Percentiles rank a stretch among this genome's conserved stretches.
phyloP scores from a whole-genome alignment of 2,888 invertebrate species.

The Crepidodera aurea region DNA sequence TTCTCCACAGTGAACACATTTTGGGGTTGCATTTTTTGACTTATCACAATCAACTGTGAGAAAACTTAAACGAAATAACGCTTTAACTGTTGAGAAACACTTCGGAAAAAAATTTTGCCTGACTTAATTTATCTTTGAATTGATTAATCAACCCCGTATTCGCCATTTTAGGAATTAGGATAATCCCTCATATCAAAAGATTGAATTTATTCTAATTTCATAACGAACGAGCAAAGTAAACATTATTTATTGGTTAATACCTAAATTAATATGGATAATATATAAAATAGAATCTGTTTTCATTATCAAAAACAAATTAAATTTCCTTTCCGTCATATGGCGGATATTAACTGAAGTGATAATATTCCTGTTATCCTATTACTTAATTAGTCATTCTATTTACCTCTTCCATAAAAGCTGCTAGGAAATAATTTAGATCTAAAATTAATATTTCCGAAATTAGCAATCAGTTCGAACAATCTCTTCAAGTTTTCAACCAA shows the following conservation, averaged over 20 bases:
- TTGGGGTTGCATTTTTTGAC: too few relatives aligned
- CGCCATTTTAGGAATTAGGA: too few relatives aligned
- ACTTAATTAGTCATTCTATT: conserved; percentile 9
- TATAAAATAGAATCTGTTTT: conserved; percentile 9
- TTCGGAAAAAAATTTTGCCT: too few relatives aligned
- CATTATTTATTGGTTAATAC: conserved; percentile 7
- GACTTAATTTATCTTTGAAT: too few relatives aligned
- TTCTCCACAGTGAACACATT: too few relatives aligned
- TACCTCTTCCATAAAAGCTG: not conserved
- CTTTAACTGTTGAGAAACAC: too few relatives aligned
- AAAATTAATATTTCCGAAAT: not conserved
- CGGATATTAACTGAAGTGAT: conserved; percentile 16
- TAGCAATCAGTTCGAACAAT: not conserved
- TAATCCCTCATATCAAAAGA: not conserved
- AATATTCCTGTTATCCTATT: conserved; percentile 15
- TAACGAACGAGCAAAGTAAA: conserved; percentile 7
- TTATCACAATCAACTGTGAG: too few relatives aligned
- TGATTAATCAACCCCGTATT: too few relatives aligned
- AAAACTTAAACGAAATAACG: too few relatives aligned
- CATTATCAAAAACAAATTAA: conserved; percentile 21
- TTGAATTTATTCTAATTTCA: conserved; percentile 5
- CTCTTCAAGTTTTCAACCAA: not conserved
- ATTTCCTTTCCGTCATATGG: conserved; percentile 20
- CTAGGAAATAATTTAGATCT: not conserved
- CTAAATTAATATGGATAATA: conserved; percentile 16